phyloP scores from a whole-genome alignment of 2,888 invertebrate species.

The Parapristionchus giblindavisi region DNA sequence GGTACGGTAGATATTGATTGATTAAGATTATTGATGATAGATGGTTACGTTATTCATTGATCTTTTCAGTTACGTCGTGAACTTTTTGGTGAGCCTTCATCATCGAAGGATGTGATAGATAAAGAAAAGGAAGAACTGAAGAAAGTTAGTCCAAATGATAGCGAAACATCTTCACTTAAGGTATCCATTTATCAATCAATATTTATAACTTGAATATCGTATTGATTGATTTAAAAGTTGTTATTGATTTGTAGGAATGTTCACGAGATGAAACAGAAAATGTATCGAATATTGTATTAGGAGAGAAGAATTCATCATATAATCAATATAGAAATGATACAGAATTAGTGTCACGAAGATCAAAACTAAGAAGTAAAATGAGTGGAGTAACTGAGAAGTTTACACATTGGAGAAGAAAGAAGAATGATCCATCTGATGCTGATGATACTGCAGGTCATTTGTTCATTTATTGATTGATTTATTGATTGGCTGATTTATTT shows the following conservation, averaged over 20 bases:
- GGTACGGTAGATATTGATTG: not conserved
- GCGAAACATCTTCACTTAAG: conserved; percentile 7
- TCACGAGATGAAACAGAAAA: conserved; percentile 13
- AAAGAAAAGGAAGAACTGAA: conserved; percentile 3
- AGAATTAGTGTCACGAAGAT: conserved; percentile 21
- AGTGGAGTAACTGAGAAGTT: conserved; percentile 58
- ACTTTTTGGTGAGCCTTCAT: conserved; percentile 22
- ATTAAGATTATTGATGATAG: not conserved
- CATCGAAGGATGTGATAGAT: not conserved
- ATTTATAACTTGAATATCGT: not conserved
- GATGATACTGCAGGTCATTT: not conserved
- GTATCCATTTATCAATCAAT: conserved; percentile 10
- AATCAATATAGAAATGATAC: conserved; percentile 17
- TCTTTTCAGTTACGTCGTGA: conserved; percentile 8
- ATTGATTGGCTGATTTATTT: not conserved
- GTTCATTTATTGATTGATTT: not conserved
- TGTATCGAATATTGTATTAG: conserved; percentile 7
- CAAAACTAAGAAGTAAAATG: conserved; percentile 30
- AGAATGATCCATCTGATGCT: conserved; percentile 41
- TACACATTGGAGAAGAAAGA: conserved; percentile 46
- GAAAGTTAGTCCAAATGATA: conserved; percentile 10
- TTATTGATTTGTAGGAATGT: conserved; percentile 4
- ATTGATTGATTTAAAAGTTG: not conserved
- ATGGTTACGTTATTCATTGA: not conserved
- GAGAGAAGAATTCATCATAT: conserved; percentile 4